Conservation (phyloP, 2,113 vertebrate species). For the Stigmatopora argus region DNA sequence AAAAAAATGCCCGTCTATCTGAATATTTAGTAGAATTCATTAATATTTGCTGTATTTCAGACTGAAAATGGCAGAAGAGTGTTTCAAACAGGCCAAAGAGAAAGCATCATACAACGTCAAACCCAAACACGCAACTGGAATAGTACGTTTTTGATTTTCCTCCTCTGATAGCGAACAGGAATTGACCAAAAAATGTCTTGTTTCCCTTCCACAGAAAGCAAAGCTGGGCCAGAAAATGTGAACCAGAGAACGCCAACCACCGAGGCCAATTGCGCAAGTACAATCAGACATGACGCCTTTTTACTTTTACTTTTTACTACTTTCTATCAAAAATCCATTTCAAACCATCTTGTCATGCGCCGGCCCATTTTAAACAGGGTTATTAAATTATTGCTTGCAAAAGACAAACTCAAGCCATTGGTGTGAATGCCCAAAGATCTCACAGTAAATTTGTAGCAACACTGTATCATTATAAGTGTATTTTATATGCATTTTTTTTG, state of each 20-base stretch:
- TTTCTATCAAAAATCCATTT: constrained; percentile 38
- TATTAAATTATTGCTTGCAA: constrained; percentile 25
- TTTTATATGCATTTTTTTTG: constrained; percentile 31
- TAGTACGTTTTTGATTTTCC: constrained; percentile 71
- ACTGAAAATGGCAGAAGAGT: constrained; percentile 87
- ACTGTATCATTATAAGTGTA: constrained; percentile 10
- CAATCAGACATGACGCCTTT: constrained; percentile 46
- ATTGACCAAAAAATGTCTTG: constrained; percentile 21
- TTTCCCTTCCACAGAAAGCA: constrained; percentile 84
- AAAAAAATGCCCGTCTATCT: neutral
- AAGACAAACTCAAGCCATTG: constrained; percentile 20
- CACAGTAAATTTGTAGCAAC: constrained; percentile 16
- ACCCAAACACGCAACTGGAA: constrained; percentile 88
- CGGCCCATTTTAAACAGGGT: too few species aligned
- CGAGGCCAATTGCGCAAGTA: constrained; percentile 42
- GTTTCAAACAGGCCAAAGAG: constrained; percentile 84
- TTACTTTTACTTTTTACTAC: constrained; percentile 39
- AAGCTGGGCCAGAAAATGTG: constrained; percentile 93
- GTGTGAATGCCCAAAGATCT: constrained; percentile 17
- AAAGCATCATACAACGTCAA: constrained; percentile 85
- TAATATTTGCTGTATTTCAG: constrained; percentile 54
- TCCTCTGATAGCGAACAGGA: neutral
- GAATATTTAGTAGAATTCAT: neutral
- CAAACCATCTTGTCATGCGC: constrained; percentile 23
- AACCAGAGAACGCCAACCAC: constrained; percentile 52